A percentile compares a stretch with the other conserved stretches of the same genome.
phyloP scores from a whole-genome alignment of 2,797 vertebrate species.

The Neopelma chrysocephalum region DNA sequence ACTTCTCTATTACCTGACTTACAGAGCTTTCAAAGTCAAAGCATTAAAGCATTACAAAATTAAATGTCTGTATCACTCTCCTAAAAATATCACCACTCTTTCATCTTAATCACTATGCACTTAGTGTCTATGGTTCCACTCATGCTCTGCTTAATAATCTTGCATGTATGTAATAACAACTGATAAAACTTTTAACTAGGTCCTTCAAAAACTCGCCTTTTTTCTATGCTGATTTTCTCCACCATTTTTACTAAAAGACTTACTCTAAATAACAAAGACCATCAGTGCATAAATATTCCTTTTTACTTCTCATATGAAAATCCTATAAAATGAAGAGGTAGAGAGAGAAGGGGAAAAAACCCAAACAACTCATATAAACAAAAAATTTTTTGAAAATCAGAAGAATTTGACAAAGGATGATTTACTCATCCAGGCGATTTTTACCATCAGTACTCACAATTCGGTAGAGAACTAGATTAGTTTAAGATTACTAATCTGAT shows the following conservation, averaged over 20 bases:
- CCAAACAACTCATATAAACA: not conserved
- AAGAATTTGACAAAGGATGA: not conserved
- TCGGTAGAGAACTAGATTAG: not conserved
- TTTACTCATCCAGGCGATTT: not conserved
- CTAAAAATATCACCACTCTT: not conserved
- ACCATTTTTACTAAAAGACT: not conserved
- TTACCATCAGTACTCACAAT: not conserved
- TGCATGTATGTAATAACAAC: not conserved
- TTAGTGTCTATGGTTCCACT: not conserved
- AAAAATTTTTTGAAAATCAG: not conserved
- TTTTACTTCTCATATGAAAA: not conserved
- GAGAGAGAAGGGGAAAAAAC: rapidly evolving
- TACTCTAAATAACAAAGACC: not conserved
- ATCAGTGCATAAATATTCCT: not conserved
- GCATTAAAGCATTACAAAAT: not conserved
- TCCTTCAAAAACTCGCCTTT: not conserved
- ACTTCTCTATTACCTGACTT: not conserved
- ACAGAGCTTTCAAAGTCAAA: not conserved
- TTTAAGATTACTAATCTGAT: not conserved
- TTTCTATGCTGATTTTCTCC: not conserved
- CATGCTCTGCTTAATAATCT: not conserved
- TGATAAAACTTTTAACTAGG: not conserved
- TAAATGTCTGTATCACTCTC: not conserved
- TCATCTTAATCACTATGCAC: not conserved
- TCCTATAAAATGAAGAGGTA: not conserved